These are phyloP conservation scores for Ophioninae sp. DNA, from an alignment of 2,888 invertebrate genomes.

Conservation along the genomic window DNA sequence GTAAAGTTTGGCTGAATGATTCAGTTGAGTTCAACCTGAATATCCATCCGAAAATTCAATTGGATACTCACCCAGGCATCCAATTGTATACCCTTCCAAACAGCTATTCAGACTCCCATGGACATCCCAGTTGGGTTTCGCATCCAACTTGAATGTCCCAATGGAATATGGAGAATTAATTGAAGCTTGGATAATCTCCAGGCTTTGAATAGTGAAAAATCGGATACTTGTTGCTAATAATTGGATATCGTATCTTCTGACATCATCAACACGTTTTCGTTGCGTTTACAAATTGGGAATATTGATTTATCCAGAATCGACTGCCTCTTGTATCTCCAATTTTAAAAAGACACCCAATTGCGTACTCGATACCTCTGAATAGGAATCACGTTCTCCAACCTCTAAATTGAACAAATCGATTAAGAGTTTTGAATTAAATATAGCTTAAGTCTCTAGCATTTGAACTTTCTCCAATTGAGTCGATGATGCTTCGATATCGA, in stretches of 20 bases:
- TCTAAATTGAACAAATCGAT: background rate
- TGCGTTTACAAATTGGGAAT: background rate
- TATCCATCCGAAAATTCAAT: too few relatives aligned
- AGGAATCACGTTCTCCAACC: background rate
- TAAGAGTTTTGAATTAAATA: slow-evolving; percentile 70
- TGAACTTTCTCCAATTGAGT: slow-evolving; percentile 41
- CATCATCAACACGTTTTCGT: background rate
- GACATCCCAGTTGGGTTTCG: too few relatives aligned
- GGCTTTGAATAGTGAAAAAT: too few relatives aligned
- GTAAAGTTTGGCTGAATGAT: background rate
- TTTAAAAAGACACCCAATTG: background rate
- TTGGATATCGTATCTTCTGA: background rate
- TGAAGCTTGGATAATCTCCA: too few relatives aligned
- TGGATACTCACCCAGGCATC: too few relatives aligned
- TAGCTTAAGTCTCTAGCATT: slow-evolving; percentile 58
- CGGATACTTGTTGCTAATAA: background rate
- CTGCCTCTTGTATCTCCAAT: background rate
- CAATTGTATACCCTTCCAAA: too few relatives aligned
- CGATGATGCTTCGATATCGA: background rate
- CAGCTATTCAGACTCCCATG: too few relatives aligned
- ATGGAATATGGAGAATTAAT: too few relatives aligned
- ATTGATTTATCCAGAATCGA: background rate
- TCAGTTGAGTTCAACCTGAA: background rate
- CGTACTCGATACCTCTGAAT: background rate
- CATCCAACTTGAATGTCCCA: too few relatives aligned